Base-by-base conservation (phyloP, 2,113 vertebrate species). In the Saguinus imperator region DNA sequence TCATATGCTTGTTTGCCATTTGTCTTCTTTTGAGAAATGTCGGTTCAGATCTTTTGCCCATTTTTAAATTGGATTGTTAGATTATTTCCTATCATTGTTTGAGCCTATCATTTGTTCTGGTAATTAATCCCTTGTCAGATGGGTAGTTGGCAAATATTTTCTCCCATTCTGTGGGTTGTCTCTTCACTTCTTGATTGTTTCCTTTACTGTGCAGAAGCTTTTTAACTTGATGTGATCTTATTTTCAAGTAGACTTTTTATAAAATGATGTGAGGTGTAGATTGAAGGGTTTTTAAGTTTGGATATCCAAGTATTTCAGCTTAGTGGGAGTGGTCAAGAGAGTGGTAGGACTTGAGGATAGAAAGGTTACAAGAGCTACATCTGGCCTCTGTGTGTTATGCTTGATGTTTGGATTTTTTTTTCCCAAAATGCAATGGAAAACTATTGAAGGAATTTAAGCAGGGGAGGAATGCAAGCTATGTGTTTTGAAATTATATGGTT, bases 201-300 rank as follows among this genome's bases (percentile, higher is more conserved):
- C 52, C 52, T 52, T 52, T 52, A 5, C 52, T 52, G 16, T 52
- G 52, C 5, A 52, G 52, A 52, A 17, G 52, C 14, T 52, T 52
- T 52, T 52, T 17, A 52, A 52, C 52, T 52, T 52, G 52, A 52
- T 17, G 52, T 52, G 52, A 52, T 52, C 52, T 52, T 17, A 64
- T 89, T 89, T 88, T 79, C 45, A 92, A 12, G 35, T 85, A 70
- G 86, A 61, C 61, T 85, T 89, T 73, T 37, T 50, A 92, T 92
- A 85, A 52, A 52, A 52, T 27, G 27, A 8, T 57, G 18, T 86
- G 43, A 82, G 45, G 90, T 73, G 27, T 85, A 66, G 10, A 72
- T 81, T 57, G 21, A 84, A 48, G 25, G 37, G 4, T 91, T 81
- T 84, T 75, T 81, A 20, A 17, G 45, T 83, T 29, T 70, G 40